A percentile compares a stretch with the other conserved stretches of the same genome.
Conservation (phyloP, 2,113 vertebrate genomes). For the Gymnogyps californianus region DNA sequence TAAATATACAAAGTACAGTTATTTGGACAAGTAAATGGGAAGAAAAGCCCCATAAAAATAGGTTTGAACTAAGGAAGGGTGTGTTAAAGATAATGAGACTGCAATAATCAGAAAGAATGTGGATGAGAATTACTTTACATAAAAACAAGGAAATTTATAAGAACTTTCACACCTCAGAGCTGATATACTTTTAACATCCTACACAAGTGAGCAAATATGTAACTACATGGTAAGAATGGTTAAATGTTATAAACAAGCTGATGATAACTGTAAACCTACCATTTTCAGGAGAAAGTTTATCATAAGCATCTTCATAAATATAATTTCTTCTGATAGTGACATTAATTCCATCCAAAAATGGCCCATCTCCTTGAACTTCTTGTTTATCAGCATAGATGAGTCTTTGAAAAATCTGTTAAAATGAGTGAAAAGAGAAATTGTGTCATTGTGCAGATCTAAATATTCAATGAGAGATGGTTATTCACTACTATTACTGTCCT, state of each 20-base stretch:
- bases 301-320: slow-evolving; percentile 98
- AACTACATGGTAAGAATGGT: not conserved
- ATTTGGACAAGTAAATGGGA: not conserved
- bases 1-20: not conserved
- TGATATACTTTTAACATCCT: not conserved
- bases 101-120: not conserved
- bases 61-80: not conserved
- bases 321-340: slow-evolving; percentile 97
- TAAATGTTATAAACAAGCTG: not conserved
- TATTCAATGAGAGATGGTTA: not conserved
- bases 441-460: not conserved
- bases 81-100: not conserved
- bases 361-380: slow-evolving; percentile 94
- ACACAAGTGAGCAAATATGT: not conserved
- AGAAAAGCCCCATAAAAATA: not conserved
- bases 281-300: slow-evolving; percentile 97
- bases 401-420: slow-evolving; percentile 92
- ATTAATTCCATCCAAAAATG: slow-evolving; percentile 93
- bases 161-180: not conserved
- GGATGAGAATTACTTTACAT: not conserved
- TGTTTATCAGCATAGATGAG: slow-evolving; percentile 96
- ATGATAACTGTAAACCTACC: slow-evolving; percentile 70
- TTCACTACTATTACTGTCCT: not conserved
- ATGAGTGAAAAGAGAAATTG: not conserved
- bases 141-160: not conserved